Base-by-base conservation (phyloP, 2,888 invertebrate genomes). In the Sthenelais limicola region DNA sequence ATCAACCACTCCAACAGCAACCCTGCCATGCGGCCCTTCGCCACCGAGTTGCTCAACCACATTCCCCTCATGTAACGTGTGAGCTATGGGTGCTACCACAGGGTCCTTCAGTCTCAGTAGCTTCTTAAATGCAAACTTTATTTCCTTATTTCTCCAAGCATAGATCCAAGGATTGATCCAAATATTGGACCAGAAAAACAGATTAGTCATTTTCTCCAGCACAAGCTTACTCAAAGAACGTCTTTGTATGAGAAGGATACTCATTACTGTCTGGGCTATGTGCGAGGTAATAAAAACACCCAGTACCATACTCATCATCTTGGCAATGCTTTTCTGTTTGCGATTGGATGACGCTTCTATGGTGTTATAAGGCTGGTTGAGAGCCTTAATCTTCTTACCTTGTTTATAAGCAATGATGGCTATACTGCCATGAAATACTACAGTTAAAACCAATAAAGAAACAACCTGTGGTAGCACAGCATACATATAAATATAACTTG, bases 231-330 rank as follows among this genome's bases (percentile, higher is more conserved):
- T n/a, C n/a, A n/a, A n/a, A n/a, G n/a, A n/a, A n/a, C n/a, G n/a
- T n/a, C n/a, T n/a, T 24, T 30, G 1, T 7, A 56, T 5, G 30
- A 4, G 30, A 12, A 56, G 2, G 1, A 28, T 4, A 2, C 7
- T 30, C 33, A 9, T 33, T 33, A 32, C n/a, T 1, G 3, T 15
- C 30, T 5, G 28, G 5, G 56, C 5, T 15, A 28, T 56, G 3
- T 56, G 33, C 9, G 18, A 56, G 9, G 21, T 28, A 32, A 28
- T 33, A 28, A 56, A 56, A 2, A 33, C 33, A 33, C 56, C 32
- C 30, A 56, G 30, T 4, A 56, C 56, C 32, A 32, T 56, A 7
- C 30, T 32, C 56, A 56, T 56, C 56, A 56, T 56, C 30, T 56
- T 56, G 18, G 30, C 56, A 21, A 56, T 56, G 9, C 32, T 28